Evolutionary conservation across 1,140 invertebrate genomes (phyloP).

Genomic region (Diprion similis): DNA sequence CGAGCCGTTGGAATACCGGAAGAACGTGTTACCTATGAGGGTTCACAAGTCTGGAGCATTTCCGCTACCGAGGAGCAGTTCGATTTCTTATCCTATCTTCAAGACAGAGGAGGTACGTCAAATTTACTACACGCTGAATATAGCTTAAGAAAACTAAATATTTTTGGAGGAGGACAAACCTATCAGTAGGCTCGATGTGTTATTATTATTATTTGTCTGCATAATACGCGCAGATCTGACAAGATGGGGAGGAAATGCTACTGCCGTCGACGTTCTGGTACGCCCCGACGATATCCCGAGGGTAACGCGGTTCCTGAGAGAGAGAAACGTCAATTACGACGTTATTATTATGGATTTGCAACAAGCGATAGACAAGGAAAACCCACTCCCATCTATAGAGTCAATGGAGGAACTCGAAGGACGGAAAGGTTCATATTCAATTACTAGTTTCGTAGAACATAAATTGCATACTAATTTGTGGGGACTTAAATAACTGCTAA

Average conservation of each 20-base stretch:
- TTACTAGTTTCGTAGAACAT: too few relatives aligned
- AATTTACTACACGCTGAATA: neutral
- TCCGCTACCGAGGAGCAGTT: constrained; percentile 46
- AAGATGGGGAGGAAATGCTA: constrained; percentile 73
- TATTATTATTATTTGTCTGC: neutral
- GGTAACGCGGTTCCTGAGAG: constrained; percentile 47
- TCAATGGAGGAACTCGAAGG: constrained; percentile 72
- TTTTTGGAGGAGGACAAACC: too few relatives aligned
- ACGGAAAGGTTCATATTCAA: constrained; percentile 68
- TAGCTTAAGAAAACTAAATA: too few relatives aligned
- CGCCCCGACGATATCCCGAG: constrained; percentile 66
- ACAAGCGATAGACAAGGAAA: constrained; percentile 78
- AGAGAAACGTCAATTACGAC: constrained; percentile 60
- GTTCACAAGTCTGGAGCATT: constrained; percentile 63
- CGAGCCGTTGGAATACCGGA: constrained; percentile 49
- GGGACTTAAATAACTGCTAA: too few relatives aligned
- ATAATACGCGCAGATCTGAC: constrained; percentile 65
- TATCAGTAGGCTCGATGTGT: neutral
- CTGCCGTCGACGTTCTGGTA: constrained; percentile 72
- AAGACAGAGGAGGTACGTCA: constrained; percentile 57
- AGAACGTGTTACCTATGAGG: constrained; percentile 58
- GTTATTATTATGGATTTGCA: constrained; percentile 79
- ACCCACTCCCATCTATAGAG: constrained; percentile 68
- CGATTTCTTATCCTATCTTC: constrained; percentile 53
- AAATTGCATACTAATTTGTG: too few relatives aligned